Conservation (phyloP, 92 coral and sea anemone species). For the Siderastrea siderea region DNA sequence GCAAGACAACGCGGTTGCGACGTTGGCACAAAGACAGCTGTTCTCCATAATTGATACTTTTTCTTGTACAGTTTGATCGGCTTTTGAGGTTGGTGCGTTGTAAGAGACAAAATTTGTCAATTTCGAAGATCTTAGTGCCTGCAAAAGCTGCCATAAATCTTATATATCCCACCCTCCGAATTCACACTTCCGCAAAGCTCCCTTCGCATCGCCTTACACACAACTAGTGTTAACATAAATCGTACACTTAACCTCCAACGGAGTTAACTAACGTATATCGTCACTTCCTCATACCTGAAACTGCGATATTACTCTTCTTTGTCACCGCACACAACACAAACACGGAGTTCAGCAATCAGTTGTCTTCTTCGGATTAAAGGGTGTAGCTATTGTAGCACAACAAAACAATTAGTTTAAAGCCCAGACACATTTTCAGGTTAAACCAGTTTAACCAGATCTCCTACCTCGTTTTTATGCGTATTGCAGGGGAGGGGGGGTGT, state of each 20-base stretch:
- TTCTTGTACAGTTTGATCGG: background rate
- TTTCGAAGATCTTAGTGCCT: background rate
- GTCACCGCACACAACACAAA: background rate
- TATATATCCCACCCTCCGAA: background rate
- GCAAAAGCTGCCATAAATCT: background rate
- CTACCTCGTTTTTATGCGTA: background rate
- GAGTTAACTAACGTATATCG: background rate
- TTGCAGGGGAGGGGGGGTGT: background rate
- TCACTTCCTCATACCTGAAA: constrained; percentile 13
- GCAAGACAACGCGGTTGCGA: background rate
- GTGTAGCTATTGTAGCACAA: background rate
- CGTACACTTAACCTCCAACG: background rate
- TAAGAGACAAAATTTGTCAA: background rate
- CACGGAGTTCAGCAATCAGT: background rate
- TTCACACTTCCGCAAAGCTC: background rate
- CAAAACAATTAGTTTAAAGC: background rate
- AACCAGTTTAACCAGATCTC: background rate
- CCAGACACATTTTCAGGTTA: constrained; percentile 13
- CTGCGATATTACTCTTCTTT: background rate
- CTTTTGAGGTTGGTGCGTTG: background rate
- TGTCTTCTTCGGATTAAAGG: background rate
- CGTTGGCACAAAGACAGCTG: background rate
- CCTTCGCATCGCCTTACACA: background rate
- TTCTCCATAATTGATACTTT: no score
- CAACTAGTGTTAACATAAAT: background rate